phyloP scores from a whole-genome alignment of 1,140 invertebrate genomes.

The Steinernema feltiae region DNA sequence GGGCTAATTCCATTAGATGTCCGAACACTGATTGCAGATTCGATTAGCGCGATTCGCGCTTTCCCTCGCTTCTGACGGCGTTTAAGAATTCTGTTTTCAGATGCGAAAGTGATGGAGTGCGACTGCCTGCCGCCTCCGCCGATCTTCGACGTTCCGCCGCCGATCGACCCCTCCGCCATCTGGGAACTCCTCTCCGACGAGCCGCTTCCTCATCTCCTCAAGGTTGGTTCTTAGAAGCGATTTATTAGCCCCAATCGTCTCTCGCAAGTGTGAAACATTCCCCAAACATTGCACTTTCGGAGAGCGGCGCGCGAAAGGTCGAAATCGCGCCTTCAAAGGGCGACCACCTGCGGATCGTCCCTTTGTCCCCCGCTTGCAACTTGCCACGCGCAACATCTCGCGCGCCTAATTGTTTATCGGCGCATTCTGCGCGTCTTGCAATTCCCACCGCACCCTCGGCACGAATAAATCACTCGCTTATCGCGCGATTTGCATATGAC shows the following conservation, averaged over 20 bases:
- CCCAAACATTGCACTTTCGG: too few species aligned
- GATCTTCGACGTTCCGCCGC: conserved; percentile 27
- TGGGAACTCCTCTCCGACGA: conserved; percentile 26
- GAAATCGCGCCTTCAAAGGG: not conserved
- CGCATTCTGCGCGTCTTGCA: not conserved
- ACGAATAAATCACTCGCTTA: not conserved
- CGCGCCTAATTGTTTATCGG: not conserved
- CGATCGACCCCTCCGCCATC: conserved; percentile 26
- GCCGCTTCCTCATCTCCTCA: not conserved
- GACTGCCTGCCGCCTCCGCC: conserved; percentile 23
- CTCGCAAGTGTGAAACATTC: not conserved
- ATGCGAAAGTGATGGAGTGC: conserved; percentile 18
- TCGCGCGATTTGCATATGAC: not conserved
- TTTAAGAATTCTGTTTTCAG: not conserved
- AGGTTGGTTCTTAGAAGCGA: not conserved
- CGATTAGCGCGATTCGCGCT: not conserved
- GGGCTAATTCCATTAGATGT: conserved; percentile 15
- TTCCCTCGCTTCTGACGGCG: not conserved
- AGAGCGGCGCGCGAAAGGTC: not conserved
- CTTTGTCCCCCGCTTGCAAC: too few species aligned
- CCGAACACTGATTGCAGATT: conserved; percentile 12
- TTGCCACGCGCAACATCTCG: not conserved
- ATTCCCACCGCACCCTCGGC: not conserved
- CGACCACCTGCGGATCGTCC: conserved; percentile 2
- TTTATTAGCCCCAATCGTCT: not conserved